Evolutionary conservation across 1,140 invertebrate species (phyloP).

Genomic region (Mesaphorura yosii): DNA sequence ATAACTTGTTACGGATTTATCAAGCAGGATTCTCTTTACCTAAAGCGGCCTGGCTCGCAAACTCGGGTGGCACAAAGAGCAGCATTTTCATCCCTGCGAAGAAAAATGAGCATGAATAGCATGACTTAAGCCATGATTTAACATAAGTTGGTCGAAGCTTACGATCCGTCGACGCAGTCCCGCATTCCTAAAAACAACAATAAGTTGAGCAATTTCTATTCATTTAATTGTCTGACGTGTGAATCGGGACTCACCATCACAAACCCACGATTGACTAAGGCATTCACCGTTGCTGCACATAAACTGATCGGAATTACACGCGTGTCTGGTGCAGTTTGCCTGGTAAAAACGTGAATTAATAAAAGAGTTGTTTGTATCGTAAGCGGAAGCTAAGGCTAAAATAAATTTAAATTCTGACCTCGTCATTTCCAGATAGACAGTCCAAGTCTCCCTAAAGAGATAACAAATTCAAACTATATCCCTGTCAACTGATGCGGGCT

Average conservation of each 20-base stretch:
- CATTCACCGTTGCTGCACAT: slow-evolving; percentile 45
- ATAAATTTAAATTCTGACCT: background rate
- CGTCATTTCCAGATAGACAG: background rate
- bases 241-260: slow-evolving; percentile 42
- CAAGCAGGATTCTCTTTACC: slow-evolving; percentile 15
- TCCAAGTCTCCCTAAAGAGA: background rate
- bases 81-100: slow-evolving; percentile 44
- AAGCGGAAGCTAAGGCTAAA: background rate
- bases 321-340: slow-evolving; percentile 39
- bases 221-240: background rate
- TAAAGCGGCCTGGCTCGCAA: slow-evolving; percentile 36
- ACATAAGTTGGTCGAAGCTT: no score
- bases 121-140: background rate
- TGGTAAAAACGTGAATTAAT: background rate
- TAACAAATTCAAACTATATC: background rate
- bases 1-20: background rate
- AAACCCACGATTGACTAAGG: slow-evolving; percentile 38
- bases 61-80: slow-evolving; percentile 33
- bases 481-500: background rate
- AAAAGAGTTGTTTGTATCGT: background rate
- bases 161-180: background rate
- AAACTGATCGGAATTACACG: slow-evolving; percentile 38
- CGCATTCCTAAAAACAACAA: background rate
- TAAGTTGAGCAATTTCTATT: background rate
- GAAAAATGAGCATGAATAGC: slow-evolving; percentile 2